Percentiles rank a stretch among this genome's conserved stretches.
phyloP scores from a whole-genome alignment of 2,888 invertebrate species.

The Acrobeloides nanus region DNA sequence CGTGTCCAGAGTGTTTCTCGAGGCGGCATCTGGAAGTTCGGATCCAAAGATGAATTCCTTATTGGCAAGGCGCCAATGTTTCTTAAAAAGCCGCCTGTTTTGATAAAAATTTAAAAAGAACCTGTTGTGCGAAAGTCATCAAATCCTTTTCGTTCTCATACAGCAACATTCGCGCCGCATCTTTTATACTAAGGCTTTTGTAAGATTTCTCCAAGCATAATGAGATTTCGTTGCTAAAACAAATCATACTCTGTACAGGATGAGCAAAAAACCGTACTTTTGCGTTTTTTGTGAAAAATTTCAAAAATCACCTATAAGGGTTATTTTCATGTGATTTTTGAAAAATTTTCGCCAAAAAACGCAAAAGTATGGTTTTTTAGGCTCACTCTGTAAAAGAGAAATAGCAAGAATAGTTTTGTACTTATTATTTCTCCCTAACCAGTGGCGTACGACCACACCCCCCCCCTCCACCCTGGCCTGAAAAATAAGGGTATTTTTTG shows the following conservation, averaged over 20 bases:
- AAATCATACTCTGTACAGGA: no score
- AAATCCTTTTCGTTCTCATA: conserved; percentile 31
- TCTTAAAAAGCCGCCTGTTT: conserved; percentile 50
- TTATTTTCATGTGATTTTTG: no score
- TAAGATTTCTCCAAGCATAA: conserved; percentile 94
- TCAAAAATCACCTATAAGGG: no score
- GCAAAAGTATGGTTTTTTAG: no score
- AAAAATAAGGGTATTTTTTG: not conserved
- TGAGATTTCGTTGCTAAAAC: conserved; percentile 77
- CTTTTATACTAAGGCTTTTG: conserved; percentile 72
- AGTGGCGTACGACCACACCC: no score
- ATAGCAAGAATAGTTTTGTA: no score
- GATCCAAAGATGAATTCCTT: not conserved
- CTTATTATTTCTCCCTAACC: no score
- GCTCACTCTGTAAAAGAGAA: no score
- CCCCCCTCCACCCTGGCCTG: not conserved
- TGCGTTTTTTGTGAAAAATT: no score
- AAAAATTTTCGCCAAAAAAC: no score
- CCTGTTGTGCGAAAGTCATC: conserved; percentile 58
- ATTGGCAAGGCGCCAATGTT: not conserved
- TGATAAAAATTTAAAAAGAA: conserved; percentile 73
- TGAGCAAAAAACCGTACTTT: no score
- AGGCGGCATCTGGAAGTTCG: conserved; percentile 43
- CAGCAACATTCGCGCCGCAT: conserved; percentile 81
- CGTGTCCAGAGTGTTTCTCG: conserved; percentile 74